These are phyloP conservation scores for Fringilla coelebs DNA, from an alignment of 2,797 vertebrate species.

Conservation along the genomic window DNA sequence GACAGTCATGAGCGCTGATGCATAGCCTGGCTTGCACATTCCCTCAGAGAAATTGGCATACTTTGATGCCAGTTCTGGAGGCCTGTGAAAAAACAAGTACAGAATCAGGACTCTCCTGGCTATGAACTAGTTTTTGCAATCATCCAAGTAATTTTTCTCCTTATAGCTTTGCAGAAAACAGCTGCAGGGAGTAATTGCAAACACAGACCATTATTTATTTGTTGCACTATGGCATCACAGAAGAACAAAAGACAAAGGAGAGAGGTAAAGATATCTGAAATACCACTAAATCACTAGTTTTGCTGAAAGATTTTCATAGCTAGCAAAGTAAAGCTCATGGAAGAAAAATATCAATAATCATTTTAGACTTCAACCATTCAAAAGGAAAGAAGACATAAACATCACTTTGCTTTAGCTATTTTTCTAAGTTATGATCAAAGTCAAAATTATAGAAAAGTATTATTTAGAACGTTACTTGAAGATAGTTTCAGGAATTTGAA, in stretches of 20 bases:
- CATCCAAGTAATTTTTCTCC: neutral
- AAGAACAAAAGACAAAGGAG: neutral
- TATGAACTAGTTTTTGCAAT: neutral
- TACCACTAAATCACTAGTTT: neutral
- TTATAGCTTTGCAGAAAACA: neutral
- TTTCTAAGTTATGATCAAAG: neutral
- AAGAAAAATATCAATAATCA: neutral
- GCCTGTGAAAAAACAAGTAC: constrained; percentile 70
- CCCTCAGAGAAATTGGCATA: constrained; percentile 92
- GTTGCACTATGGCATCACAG: neutral
- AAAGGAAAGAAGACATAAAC: neutral
- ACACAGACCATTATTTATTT: neutral
- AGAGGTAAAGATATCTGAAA: neutral
- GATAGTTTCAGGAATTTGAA: constrained; percentile 7
- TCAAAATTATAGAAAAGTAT: neutral
- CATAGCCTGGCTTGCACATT: constrained; percentile 88
- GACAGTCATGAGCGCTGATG: constrained; percentile 88
- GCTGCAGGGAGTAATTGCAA: neutral
- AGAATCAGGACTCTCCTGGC: constrained; percentile 35
- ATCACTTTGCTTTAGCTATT: neutral
- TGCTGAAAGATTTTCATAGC: neutral
- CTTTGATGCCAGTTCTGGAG: constrained; percentile 85
- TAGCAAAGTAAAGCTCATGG: neutral
- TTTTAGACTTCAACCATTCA: neutral
- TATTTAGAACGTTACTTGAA: neutral